A percentile compares a stretch with the other conserved stretches of the same genome.
Evolutionary conservation across 2,113 vertebrate species (phyloP).

Genomic region (Alethe castanea): DNA sequence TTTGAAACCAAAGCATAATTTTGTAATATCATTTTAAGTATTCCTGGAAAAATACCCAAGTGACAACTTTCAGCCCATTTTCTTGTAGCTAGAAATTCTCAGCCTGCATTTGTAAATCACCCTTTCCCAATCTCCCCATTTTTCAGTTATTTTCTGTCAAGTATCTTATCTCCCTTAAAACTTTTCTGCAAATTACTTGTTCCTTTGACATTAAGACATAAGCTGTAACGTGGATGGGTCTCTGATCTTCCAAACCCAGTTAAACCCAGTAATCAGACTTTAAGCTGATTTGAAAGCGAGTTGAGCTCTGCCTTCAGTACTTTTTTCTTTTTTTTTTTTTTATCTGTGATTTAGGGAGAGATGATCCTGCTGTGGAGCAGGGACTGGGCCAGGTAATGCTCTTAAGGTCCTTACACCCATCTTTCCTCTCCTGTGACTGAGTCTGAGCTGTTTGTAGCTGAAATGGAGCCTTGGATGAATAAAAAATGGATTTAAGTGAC

Average conservation of each 20-base stretch:
- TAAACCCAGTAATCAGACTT: constrained; percentile 50
- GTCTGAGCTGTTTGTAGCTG: background rate
- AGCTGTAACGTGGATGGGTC: background rate
- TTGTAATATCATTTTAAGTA: background rate
- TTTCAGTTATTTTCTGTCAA: constrained; percentile 6
- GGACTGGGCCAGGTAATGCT: constrained; percentile 25
- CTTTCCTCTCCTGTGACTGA: background rate
- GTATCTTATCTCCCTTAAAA: constrained; percentile 25
- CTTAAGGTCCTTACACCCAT: background rate
- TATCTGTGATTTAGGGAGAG: background rate
- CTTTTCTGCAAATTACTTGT: constrained; percentile 24
- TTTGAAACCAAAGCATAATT: background rate
- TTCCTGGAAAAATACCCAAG: background rate
- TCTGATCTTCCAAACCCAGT: constrained; percentile 56
- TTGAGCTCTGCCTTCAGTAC: constrained; percentile 5
- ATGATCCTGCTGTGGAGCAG: background rate
- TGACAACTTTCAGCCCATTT: background rate
- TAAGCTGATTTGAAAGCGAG: constrained; percentile 46
- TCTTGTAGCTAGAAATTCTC: background rate
- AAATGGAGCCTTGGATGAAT: background rate
- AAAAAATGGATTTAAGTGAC: background rate
- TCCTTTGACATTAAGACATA: constrained; percentile 40
- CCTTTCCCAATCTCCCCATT: background rate
- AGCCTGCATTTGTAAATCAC: background rate
- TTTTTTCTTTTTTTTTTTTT: background rate